Evolutionary conservation across 2,113 vertebrate species (phyloP).

Genomic region (Brachionichthys hirsutus): DNA sequence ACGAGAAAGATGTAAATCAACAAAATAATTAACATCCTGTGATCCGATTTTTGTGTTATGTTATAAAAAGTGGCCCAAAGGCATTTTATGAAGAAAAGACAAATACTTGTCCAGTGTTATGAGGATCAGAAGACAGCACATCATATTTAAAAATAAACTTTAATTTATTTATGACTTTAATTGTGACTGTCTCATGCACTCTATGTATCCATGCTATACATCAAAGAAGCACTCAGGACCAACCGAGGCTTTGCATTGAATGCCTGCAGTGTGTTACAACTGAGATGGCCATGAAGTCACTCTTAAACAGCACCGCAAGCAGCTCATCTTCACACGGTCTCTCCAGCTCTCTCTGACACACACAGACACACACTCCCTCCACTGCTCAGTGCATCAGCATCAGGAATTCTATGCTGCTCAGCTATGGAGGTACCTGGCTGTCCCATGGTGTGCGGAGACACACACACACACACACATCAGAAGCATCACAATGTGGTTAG

Average conservation of each 20-base stretch:
- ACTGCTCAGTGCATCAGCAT: conserved; percentile 48
- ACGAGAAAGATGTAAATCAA: too few species aligned
- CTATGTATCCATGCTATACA: conserved; percentile 9
- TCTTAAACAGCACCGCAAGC: conserved; percentile 36
- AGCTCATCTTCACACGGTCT: conserved; percentile 27
- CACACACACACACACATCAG: conserved; percentile 7
- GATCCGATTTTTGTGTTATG: too few species aligned
- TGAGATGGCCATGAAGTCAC: conserved; percentile 45
- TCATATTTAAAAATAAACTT: too few species aligned
- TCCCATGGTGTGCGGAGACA: conserved; percentile 45
- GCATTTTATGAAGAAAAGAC: too few species aligned
- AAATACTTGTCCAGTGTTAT: too few species aligned
- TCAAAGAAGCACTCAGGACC: conserved; percentile 17
- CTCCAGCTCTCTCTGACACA: neutral
- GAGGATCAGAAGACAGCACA: too few species aligned
- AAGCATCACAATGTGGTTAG: conserved; percentile 11
- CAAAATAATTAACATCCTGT: too few species aligned
- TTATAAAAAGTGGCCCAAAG: too few species aligned
- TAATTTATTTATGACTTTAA: too few species aligned
- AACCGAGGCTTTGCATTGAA: conserved; percentile 18
- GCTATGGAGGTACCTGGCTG: conserved; percentile 46
- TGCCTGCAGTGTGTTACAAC: conserved; percentile 27
- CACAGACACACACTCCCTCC: neutral
- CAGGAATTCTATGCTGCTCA: conserved; percentile 58
- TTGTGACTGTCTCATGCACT: neutral